Base-by-base conservation (phyloP, 1,140 invertebrate species). In the Saccostrea glomerata region DNA sequence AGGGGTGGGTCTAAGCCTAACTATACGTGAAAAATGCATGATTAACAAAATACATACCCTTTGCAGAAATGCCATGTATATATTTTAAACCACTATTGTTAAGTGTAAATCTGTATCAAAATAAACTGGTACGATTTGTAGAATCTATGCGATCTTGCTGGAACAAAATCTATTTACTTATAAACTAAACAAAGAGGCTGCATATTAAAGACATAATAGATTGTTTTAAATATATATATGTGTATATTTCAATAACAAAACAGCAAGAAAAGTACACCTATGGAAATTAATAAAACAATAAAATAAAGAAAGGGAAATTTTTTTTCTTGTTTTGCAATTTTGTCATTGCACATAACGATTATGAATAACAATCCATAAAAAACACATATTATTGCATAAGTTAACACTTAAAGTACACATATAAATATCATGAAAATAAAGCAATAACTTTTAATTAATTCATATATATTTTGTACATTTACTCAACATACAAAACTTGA, bases 401-500 rank as follows among this genome's bases (percentile, higher is more conserved):
- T 77, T 15, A 77, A 77, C 25, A 77, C 25, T 36, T 17, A 77
- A 30, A 77, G 23, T 77, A 15, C 23, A 77, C 36, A 77, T 30
- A 30, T 5, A 12, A 77, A 5, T 30, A 77, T 30, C 25, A 77
- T 30, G 23, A 77, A 17, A 63, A 63, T 6, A 77, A 30, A 77
- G 70, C 70, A 77, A 30, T 77, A 15, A 77, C 30, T 36, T 36
- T 23, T 73, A 11, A 77, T 77, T 30, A 25, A 30, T 30, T 30
- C 30, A 15, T 13, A 3, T 77, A 63, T 63, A 20, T 20, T 63
- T n/a, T 20, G 36, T 77, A 77, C 23, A 73, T 73, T 23, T 73
- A 73, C 66, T 30, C n/a, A 73, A 73, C 66, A 30, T 73, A 73
- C 66, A 73, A 73, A 77, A 77, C 30, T 77, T 30, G 36, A 77